These are phyloP conservation scores for Pelochelys cantorii DNA, from an alignment of 2,797 vertebrate genomes.

Conservation along the genomic window DNA sequence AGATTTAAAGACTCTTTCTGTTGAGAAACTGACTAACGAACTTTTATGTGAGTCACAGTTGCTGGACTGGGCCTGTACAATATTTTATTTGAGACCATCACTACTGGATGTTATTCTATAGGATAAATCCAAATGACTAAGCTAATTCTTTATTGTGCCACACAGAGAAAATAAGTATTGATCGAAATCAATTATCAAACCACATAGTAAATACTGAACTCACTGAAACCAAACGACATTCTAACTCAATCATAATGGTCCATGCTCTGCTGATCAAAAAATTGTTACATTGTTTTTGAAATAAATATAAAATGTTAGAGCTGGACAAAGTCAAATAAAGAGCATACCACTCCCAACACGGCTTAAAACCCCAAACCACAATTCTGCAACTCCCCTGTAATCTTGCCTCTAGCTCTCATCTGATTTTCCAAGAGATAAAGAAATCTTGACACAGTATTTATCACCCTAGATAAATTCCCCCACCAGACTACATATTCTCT, in stretches of 20 bases:
- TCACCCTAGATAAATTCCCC: neutral
- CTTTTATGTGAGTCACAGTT: accelerated
- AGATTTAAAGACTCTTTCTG: neutral
- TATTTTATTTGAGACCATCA: accelerated
- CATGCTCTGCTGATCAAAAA: accelerated
- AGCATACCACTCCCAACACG: neutral
- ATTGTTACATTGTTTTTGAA: too few relatives aligned
- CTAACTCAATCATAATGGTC: accelerated
- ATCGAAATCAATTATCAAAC: neutral
- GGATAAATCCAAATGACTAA: neutral
- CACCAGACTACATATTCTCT: neutral
- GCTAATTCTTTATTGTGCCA: accelerated
- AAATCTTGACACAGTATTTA: slow-evolving; percentile 58
- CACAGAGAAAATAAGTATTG: accelerated
- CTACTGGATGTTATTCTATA: accelerated
- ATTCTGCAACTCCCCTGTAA: slow-evolving; percentile 18
- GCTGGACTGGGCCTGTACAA: accelerated
- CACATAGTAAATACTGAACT: neutral
- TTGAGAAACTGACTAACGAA: neutral
- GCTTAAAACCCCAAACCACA: slow-evolving; percentile 12
- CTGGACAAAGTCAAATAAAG: slow-evolving; percentile 25
- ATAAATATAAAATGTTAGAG: too few relatives aligned
- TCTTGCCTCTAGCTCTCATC: slow-evolving; percentile 49
- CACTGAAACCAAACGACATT: accelerated
- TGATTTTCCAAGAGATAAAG: slow-evolving; percentile 67